phyloP scores from a whole-genome alignment of 2,888 invertebrate species.

The Carcina quercana region DNA sequence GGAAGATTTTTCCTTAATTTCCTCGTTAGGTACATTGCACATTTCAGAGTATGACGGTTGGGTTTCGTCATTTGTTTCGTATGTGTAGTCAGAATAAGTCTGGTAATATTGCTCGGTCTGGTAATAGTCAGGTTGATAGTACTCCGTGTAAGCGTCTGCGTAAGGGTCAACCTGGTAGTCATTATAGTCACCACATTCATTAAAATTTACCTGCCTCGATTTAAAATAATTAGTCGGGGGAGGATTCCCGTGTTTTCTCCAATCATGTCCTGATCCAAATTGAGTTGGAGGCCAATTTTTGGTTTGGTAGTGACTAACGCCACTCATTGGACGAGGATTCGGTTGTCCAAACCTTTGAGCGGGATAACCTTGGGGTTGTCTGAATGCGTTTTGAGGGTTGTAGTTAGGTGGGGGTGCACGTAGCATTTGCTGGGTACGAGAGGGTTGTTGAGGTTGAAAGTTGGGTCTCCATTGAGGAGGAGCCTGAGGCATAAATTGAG shows the following conservation, averaged over 20 bases:
- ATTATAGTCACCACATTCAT: slow-evolving; percentile 13
- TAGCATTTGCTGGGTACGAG: slow-evolving; percentile 9
- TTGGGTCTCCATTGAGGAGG: background rate
- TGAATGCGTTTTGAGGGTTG: slow-evolving; percentile 5
- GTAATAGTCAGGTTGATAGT: no score
- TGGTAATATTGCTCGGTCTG: no score
- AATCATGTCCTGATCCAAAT: no score
- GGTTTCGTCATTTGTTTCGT: no score
- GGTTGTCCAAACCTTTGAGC: background rate
- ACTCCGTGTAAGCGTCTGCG: no score
- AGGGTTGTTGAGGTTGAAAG: background rate
- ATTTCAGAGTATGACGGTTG: no score
- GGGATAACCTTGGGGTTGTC: slow-evolving; percentile 1
- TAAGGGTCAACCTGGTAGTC: no score
- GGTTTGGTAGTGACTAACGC: slow-evolving; percentile 4
- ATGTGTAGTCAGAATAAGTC: no score
- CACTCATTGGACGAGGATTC: slow-evolving; percentile 11
- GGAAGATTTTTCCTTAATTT: no score
- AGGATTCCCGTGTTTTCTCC: slow-evolving; percentile 13
- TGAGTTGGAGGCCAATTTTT: slow-evolving; percentile 2
- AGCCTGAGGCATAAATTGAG: no score
- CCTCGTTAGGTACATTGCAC: no score
- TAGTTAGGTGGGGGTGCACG: slow-evolving; percentile 10
- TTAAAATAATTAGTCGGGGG: slow-evolving; percentile 19
- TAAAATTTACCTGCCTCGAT: slow-evolving; percentile 15